phyloP scores from a whole-genome alignment of 2,113 vertebrate species.

The Leptosomus discolor region DNA sequence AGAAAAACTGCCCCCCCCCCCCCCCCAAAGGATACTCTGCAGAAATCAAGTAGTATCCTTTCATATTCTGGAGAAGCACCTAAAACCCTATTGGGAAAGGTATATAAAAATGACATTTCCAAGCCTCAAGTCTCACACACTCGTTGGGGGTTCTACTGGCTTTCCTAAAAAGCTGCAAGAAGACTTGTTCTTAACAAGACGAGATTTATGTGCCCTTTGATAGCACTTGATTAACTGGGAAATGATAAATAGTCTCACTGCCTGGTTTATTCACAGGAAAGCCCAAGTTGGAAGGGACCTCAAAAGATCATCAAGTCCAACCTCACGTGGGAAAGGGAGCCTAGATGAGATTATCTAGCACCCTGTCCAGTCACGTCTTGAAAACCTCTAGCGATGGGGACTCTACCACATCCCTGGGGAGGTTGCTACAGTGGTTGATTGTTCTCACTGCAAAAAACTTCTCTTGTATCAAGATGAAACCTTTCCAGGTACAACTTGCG shows the following conservation, averaged over 20 bases:
- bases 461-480: neutral
- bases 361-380: fast-evolving
- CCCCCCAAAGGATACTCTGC: too few species aligned
- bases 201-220: neutral
- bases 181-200: too few species aligned
- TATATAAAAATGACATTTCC: neutral
- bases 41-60: neutral
- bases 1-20: fast-evolving
- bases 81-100: neutral
- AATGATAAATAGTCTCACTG: neutral
- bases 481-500: neutral
- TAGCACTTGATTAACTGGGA: neutral
- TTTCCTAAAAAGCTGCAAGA: neutral
- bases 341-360: neutral
- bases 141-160: neutral
- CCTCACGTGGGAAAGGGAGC: neutral
- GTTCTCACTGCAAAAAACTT: neutral
- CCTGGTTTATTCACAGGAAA: neutral
- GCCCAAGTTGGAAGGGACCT: neutral
- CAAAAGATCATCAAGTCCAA: neutral
- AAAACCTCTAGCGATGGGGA: neutral
- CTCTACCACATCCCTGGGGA: neutral
- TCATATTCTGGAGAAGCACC: neutral
- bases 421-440: neutral
- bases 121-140: neutral